Evolutionary conservation across 2,888 invertebrate genomes (phyloP).

Genomic region (Kryphioiulus occultus): DNA sequence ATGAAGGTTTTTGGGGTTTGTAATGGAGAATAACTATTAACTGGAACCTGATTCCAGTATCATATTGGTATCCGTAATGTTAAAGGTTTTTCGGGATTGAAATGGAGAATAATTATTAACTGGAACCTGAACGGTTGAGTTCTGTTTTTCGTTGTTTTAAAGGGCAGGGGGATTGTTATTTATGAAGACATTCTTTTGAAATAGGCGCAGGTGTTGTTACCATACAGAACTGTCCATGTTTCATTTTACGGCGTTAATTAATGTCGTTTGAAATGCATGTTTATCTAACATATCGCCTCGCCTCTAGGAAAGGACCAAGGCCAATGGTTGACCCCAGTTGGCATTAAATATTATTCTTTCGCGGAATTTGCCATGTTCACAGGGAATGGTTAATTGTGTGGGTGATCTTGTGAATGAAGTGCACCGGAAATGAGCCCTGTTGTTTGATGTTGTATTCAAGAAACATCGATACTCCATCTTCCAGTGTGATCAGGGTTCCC

Average conservation of each 20-base stretch:
- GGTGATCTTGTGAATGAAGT: not conserved
- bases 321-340: not conserved
- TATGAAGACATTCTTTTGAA: not conserved
- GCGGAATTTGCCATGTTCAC: not conserved
- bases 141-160: not conserved
- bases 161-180: no score
- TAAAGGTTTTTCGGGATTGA: no score
- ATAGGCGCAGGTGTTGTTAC: not conserved
- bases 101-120: no score
- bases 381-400: not conserved
- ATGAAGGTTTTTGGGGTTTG: no score
- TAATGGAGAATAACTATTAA: no score
- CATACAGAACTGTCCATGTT: not conserved
- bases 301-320: not conserved
- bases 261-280: not conserved
- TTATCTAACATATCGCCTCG: not conserved
- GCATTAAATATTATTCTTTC: not conserved
- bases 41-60: no score
- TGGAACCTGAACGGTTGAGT: no score
- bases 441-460: no score
- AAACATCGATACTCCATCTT: no score
- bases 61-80: no score
- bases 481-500: no score
- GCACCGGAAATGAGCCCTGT: not conserved
- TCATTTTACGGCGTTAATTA: not conserved